These are phyloP conservation scores for Pteropus rufus DNA, from an alignment of 2,797 vertebrate genomes.

Conservation along the genomic window DNA sequence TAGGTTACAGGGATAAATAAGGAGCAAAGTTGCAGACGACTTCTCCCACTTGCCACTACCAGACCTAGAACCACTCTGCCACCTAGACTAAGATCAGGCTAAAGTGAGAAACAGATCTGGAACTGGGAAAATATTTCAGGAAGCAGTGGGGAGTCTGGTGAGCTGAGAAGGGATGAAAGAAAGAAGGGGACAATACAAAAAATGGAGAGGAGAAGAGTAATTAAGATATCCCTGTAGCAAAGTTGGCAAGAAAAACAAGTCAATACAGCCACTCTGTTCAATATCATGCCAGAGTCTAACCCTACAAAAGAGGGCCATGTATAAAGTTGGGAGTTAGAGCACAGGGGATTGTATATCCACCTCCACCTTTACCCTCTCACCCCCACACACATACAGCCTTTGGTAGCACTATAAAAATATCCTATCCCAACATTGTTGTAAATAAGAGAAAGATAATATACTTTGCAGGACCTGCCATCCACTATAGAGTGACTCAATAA, in stretches of 20 bases:
- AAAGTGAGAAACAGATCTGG: background rate
- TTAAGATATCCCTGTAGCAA: background rate
- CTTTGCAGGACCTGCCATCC: slow-evolving; percentile 88
- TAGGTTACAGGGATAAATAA: background rate
- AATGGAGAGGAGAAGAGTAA: background rate
- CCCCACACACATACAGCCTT: slow-evolving; percentile 5
- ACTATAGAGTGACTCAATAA: slow-evolving; percentile 88
- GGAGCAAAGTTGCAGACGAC: background rate
- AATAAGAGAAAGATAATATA: slow-evolving; percentile 81
- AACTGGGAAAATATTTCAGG: background rate
- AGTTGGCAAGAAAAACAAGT: background rate
- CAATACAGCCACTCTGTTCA: background rate
- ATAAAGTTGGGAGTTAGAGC: background rate
- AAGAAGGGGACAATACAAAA: background rate
- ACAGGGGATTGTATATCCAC: background rate
- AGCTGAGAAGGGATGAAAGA: background rate
- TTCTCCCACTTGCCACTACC: background rate
- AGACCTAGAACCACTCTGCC: background rate
- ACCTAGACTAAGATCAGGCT: background rate
- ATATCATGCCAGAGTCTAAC: background rate
- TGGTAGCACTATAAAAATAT: slow-evolving; percentile 62
- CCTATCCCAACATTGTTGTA: slow-evolving; percentile 57
- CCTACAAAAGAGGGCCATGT: background rate
- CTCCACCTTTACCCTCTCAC: no score
- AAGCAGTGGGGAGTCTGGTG: background rate